phyloP scores from a whole-genome alignment of 2,888 invertebrate genomes.

The Eledone cirrhosa region DNA sequence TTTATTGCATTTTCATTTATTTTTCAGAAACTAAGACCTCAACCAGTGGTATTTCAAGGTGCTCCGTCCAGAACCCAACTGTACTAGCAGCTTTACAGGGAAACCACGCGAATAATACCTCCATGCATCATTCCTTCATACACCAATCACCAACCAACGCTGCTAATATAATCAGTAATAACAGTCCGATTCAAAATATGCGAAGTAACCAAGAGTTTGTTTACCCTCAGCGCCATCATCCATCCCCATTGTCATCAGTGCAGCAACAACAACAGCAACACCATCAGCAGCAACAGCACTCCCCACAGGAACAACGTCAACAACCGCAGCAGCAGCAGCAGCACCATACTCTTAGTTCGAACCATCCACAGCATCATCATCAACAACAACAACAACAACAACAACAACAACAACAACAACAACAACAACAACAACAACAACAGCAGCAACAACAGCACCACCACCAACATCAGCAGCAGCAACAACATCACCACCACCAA shows the following conservation, averaged over 20 bases:
- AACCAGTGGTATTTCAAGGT: neutral
- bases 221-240: no score
- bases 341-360: neutral
- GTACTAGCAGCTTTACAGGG: slow-evolving; percentile 16
- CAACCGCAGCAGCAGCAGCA: neutral
- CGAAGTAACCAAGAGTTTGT: no score
- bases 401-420: neutral
- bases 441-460: neutral
- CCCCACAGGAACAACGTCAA: neutral
- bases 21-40: slow-evolving; percentile 8
- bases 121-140: neutral
- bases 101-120: neutral
- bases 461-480: neutral
- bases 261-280: neutral
- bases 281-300: neutral
- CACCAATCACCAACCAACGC: neutral
- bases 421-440: neutral
- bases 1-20: neutral
- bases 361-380: neutral
- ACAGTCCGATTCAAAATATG: no score
- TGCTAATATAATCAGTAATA: neutral
- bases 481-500: neutral
- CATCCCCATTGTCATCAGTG: neutral
- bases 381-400: neutral
- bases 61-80: slow-evolving; percentile 5